A percentile compares a stretch with the other conserved stretches of the same genome.
Conservation (phyloP, 2,888 invertebrate species). For the Eristalis pertinax region DNA sequence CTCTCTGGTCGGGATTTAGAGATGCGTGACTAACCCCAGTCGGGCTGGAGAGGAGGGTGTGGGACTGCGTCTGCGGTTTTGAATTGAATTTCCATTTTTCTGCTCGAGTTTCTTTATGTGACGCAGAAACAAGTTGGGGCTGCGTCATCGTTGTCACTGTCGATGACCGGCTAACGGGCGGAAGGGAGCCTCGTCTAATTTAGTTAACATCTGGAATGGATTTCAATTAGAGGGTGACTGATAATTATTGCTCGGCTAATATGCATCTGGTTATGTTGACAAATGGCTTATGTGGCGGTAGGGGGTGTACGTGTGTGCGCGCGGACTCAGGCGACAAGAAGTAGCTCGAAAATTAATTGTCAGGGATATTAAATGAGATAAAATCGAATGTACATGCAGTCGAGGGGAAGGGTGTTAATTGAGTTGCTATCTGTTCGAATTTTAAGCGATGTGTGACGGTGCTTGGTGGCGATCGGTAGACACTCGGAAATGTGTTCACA, state of each 20-base stretch:
- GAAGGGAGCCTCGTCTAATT: conserved; percentile 38
- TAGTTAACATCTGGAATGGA: conserved; percentile 44
- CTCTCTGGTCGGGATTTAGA: conserved; percentile 28
- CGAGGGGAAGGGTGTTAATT: background rate
- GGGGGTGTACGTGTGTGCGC: background rate
- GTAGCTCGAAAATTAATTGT: background rate
- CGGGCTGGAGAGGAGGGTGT: background rate
- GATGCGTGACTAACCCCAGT: conserved; percentile 51
- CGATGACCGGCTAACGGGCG: conserved; percentile 39
- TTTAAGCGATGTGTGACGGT: background rate
- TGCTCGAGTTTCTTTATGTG: background rate
- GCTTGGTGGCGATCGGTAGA: background rate
- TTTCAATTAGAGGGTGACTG: conserved; percentile 59
- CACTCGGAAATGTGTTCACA: too few species aligned
- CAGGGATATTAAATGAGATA: background rate
- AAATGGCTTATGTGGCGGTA: conserved; percentile 11
- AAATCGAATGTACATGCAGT: background rate
- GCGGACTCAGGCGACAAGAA: background rate
- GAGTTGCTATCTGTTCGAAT: background rate
- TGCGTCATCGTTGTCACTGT: conserved; percentile 1
- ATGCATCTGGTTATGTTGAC: conserved; percentile 45
- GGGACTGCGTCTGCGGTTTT: conserved; percentile 25
- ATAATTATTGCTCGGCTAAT: conserved; percentile 59
- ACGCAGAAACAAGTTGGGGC: background rate
- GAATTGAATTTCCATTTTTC: conserved; percentile 45